These are phyloP conservation scores for Lamproptera curius DNA, from an alignment of 2,888 invertebrate genomes.

Conservation along the genomic window DNA sequence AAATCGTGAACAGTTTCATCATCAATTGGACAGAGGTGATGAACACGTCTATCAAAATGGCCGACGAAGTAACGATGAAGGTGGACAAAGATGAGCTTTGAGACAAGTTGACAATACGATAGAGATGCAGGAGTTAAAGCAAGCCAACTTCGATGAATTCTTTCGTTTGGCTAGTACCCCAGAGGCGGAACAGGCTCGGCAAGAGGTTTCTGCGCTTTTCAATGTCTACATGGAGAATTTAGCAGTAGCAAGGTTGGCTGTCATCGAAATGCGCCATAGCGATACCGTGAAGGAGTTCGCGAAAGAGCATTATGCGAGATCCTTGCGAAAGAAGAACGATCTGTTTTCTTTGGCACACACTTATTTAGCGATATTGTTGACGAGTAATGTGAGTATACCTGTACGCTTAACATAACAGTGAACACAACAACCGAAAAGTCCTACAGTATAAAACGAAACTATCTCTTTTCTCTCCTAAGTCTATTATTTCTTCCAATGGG, in stretches of 20 bases:
- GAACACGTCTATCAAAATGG: constrained; percentile 38
- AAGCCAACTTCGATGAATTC: constrained; percentile 37
- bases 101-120: constrained; percentile 39
- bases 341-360: constrained; percentile 41
- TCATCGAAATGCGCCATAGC: constrained; percentile 38
- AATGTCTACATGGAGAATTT: constrained; percentile 32
- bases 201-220: constrained; percentile 36
- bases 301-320: constrained; percentile 36
- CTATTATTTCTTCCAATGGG: too few relatives aligned
- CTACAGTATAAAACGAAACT: too few relatives aligned
- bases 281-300: constrained; percentile 39
- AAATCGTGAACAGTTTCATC: constrained; percentile 41
- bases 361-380: constrained; percentile 41
- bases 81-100: constrained; percentile 35
- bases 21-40: constrained; percentile 39
- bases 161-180: constrained; percentile 38
- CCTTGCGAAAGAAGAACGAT: constrained; percentile 37
- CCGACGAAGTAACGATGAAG: constrained; percentile 34
- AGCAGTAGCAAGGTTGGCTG: constrained; percentile 26
- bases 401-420: too few relatives aligned
- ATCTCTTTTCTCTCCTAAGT: too few relatives aligned
- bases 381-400: constrained; percentile 42
- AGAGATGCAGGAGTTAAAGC: constrained; percentile 34
- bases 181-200: constrained; percentile 36
- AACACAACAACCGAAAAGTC: too few relatives aligned